Conservation (phyloP, 2,113 vertebrate species). For the Centropus bengalensis region DNA sequence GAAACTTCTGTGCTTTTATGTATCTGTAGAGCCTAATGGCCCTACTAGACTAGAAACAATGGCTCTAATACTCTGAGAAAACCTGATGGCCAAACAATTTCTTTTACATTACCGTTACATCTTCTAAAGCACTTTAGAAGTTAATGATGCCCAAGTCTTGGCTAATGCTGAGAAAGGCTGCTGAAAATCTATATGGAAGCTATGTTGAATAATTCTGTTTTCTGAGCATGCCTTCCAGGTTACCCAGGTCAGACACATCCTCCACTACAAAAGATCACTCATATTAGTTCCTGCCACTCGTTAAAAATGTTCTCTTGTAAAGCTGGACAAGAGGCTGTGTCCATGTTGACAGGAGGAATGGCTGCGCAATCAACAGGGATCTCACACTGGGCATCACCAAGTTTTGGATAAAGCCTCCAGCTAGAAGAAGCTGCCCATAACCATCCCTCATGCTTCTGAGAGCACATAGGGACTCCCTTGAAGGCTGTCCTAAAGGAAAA, state of each 20-base stretch:
- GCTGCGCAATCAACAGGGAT: background rate
- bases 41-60: background rate
- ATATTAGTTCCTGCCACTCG: background rate
- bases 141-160: background rate
- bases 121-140: constrained; percentile 1
- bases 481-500: background rate
- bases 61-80: background rate
- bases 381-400: background rate
- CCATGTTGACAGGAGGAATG: background rate
- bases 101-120: background rate
- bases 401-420: background rate
- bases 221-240: background rate
- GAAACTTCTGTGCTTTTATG: background rate
- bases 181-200: background rate
- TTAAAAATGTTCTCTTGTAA: background rate
- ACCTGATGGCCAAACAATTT: background rate
- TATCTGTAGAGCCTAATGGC: background rate
- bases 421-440: background rate
- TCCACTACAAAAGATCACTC: background rate
- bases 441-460: fast-evolving
- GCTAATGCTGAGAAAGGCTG: background rate
- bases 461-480: background rate
- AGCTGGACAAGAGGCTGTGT: background rate
- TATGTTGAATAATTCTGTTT: background rate
- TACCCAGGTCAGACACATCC: background rate